Evolutionary conservation across 1,140 invertebrate species (phyloP).

Genomic region (Cotesia vestalis): DNA sequence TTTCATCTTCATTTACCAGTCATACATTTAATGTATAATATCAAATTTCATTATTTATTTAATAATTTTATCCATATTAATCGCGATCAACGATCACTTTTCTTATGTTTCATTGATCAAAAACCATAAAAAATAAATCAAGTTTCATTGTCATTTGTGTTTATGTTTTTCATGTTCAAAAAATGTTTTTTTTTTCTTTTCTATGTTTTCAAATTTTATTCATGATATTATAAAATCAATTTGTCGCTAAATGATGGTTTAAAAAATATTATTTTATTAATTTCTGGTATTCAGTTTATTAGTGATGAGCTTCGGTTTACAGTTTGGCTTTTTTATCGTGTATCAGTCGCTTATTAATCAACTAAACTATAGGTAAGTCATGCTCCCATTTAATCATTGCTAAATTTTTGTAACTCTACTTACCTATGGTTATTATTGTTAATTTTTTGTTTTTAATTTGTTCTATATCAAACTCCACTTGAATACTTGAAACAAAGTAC

Average conservation of each 20-base stretch:
- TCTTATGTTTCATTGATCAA: background rate
- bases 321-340: constrained; percentile 30
- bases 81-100: background rate
- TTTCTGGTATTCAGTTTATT: constrained; percentile 18
- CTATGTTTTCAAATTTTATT: background rate
- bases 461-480: constrained; percentile 13
- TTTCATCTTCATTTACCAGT: background rate
- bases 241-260: background rate
- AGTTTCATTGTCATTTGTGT: background rate
- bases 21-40: too few relatives aligned
- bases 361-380: constrained; percentile 11
- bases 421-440: constrained; percentile 23
- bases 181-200: background rate
- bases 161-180: background rate
- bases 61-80: constrained; percentile 11
- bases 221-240: background rate
- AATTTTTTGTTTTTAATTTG: background rate
- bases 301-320: constrained; percentile 34
- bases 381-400: constrained; percentile 20
- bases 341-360: constrained; percentile 14
- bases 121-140: background rate
- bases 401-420: constrained; percentile 16
- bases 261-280: constrained; percentile 13
- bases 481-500: constrained; percentile 34
- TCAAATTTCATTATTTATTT: constrained; percentile 7